Evolutionary conservation across 2,888 invertebrate species (phyloP).

Genomic region (Ophioninae sp.): DNA sequence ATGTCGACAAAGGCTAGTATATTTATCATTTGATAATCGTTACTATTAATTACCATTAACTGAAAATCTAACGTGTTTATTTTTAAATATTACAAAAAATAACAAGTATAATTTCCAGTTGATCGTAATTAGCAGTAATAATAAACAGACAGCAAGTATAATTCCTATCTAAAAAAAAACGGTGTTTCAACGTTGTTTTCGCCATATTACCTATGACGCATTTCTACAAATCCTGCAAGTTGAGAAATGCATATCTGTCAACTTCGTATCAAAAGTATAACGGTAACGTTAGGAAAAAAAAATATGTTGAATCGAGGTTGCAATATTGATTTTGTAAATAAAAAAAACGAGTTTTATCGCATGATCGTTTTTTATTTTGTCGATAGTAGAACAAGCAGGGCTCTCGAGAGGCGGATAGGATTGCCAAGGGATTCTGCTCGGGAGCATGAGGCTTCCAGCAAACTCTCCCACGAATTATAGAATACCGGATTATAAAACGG

Average conservation of each 20-base stretch:
- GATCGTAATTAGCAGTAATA: too few relatives aligned
- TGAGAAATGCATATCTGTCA: not conserved
- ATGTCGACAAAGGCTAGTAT: too few relatives aligned
- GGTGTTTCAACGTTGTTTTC: too few relatives aligned
- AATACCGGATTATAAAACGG: conserved; percentile 40
- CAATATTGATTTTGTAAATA: not conserved
- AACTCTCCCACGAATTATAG: conserved; percentile 35
- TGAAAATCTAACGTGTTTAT: too few relatives aligned
- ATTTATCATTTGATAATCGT: too few relatives aligned
- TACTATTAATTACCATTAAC: too few relatives aligned
- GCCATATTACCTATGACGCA: too few relatives aligned
- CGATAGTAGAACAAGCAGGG: conserved; percentile 14
- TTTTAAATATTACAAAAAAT: too few relatives aligned
- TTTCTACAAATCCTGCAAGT: not conserved
- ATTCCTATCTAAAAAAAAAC: too few relatives aligned
- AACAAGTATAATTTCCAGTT: too few relatives aligned
- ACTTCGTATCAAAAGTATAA: not conserved
- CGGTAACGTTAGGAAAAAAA: not conserved
- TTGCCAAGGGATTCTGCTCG: not conserved
- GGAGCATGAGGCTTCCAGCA: not conserved
- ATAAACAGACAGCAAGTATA: too few relatives aligned
- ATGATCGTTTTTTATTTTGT: not conserved
- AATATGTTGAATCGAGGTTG: not conserved
- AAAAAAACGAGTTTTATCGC: not conserved
- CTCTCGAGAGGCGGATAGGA: not conserved